A percentile compares a stretch with the other conserved stretches of the same genome.
These are phyloP conservation scores for Eremophila alpestris DNA, from an alignment of 2,797 vertebrate genomes.

Conservation along the genomic window DNA sequence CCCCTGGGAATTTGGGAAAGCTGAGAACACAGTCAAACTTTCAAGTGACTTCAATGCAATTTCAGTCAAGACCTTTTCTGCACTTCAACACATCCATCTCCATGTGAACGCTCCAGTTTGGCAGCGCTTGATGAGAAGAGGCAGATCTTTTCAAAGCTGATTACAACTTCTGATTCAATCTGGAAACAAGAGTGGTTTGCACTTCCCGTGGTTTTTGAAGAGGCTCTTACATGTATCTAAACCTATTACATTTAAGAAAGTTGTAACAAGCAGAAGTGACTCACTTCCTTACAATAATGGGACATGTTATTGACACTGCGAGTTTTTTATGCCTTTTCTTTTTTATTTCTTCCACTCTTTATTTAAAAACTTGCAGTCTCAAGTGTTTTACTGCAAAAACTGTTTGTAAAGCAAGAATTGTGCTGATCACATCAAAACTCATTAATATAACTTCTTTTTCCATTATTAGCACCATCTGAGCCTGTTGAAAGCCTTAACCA, in stretches of 20 bases:
- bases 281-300: slow-evolving; percentile 22
- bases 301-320: not conserved
- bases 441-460: slow-evolving; percentile 75
- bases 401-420: slow-evolving; percentile 66
- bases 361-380: slow-evolving; percentile 40
- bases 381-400: slow-evolving; percentile 38
- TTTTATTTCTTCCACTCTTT: slow-evolving; percentile 16
- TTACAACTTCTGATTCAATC: not conserved
- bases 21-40: not conserved
- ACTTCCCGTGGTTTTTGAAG: not conserved
- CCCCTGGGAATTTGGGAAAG: not conserved
- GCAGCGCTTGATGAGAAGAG: not conserved
- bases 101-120: not conserved
- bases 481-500: slow-evolving; percentile 79
- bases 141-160: slow-evolving; percentile 2
- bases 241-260: not conserved
- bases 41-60: not conserved
- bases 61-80: slow-evolving; percentile 19
- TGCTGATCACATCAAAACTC: slow-evolving; percentile 68
- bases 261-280: slow-evolving; percentile 45
- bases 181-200: not conserved
- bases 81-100: not conserved
- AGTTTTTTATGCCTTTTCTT: slow-evolving; percentile 9
- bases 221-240: not conserved
- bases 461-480: slow-evolving; percentile 81